Evolutionary conservation across 2,113 vertebrate genomes (phyloP), one percentile per base, ranked within the genome.

Genomic region (Tachuris rubrigastra): DNA sequence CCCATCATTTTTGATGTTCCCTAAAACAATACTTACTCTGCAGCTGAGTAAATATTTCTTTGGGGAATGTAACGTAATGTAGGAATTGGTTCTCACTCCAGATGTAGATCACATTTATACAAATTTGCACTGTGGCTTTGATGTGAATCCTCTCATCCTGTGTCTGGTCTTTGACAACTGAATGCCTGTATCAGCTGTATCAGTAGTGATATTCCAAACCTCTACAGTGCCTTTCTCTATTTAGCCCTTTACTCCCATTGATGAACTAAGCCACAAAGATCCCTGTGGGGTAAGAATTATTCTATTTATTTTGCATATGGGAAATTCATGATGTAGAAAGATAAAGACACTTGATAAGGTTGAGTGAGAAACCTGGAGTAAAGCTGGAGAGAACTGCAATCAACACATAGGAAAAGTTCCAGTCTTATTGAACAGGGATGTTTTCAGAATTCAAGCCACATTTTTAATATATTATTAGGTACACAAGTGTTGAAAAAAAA

Each of bases 1-100:
- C 82, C 78, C 71, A 77, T 67, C 15, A 80, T 85, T 95, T 80
- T 67, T 93, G 50, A 96, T 86, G 82, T 90, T 93, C 10, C 3
- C 78, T 94, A 56, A 85, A 94, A 95, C 87, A 95, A 93, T 59
- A 94, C 50, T 18, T 71, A 53, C 67, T 63, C 63, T 73, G 72
- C 93, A 96, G 94, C 78, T 95, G 87, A 96, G 67, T 86, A 94
- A 95, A 93, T 67, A 95, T 67, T 96, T 94, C 71, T 95, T 91
- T 35, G 55, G 59, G 67, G 63, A 94, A 55, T 0, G 4, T 30
- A 82, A 72, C 3, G 3, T 58, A 90, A 79, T 3, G 3, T 58
- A 93, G 10, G 90, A 91, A 85, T 71, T 42, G 55, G 59, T 91
- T 89, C 85, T 94, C 85, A 37, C 72, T 91, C 75, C 85, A 95